Conservation (phyloP, 2,888 invertebrate genomes). For the Aquatica leii region DNA sequence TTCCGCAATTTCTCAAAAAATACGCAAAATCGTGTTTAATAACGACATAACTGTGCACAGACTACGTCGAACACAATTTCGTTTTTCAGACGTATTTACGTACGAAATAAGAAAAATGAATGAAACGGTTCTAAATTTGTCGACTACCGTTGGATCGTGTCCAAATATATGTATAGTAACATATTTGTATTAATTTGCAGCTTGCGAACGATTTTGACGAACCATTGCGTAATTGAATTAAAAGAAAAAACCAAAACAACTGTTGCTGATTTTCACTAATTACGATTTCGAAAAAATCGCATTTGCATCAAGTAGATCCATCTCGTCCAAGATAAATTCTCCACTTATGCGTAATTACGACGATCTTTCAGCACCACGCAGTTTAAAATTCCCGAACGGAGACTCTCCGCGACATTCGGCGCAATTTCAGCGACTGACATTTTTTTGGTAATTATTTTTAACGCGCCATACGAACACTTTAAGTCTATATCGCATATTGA, state of each 20-base stretch:
- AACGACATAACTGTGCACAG: conserved; percentile 6
- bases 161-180: conserved; percentile 24
- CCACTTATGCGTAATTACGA: background rate
- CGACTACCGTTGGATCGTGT: conserved; percentile 28
- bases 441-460: background rate
- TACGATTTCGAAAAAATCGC: background rate
- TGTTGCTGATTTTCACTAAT: conserved; percentile 14
- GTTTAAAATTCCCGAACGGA: conserved; percentile 5
- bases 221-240: background rate
- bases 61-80: conserved; percentile 13
- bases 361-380: conserved; percentile 7
- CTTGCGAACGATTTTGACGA: conserved; percentile 18
- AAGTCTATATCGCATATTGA: background rate
- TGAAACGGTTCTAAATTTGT: conserved; percentile 34
- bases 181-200: conserved; percentile 14
- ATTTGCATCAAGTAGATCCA: background rate
- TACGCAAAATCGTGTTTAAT: conserved; percentile 1
- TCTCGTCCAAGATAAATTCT: background rate
- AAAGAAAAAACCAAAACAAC: conserved; percentile 13
- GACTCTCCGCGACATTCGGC: background rate
- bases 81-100: conserved; percentile 20
- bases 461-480: background rate
- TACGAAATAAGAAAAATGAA: conserved; percentile 28
- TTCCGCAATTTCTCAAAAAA: conserved; percentile 10
- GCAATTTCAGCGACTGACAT: too few relatives aligned